Evolutionary conservation across 2,797 vertebrate species (phyloP).

Genomic region (Echiichthys vipera): DNA sequence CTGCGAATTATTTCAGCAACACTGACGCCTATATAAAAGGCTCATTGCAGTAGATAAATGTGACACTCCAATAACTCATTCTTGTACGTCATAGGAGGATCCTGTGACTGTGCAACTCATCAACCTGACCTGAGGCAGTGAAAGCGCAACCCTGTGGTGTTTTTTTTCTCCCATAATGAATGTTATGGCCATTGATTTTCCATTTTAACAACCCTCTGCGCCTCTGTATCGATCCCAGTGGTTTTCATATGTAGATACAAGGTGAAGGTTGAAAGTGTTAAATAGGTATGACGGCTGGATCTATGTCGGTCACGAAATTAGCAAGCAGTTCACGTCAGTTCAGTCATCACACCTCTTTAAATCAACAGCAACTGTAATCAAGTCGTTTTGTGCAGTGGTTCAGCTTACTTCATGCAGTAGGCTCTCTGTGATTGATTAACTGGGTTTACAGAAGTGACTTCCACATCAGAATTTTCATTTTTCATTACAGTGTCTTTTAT

Average conservation of each 20-base stretch:
- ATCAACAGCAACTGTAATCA: slow-evolving; percentile 68
- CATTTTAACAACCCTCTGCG: slow-evolving; percentile 42
- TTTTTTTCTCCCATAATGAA: slow-evolving; percentile 64
- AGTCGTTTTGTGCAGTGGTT: slow-evolving; percentile 55
- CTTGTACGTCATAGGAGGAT: slow-evolving; percentile 13
- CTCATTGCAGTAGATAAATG: slow-evolving; percentile 50
- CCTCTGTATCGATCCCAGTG: slow-evolving; percentile 60
- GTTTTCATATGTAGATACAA: slow-evolving; percentile 68
- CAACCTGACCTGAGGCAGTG: slow-evolving; percentile 39
- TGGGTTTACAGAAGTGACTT: slow-evolving; percentile 64
- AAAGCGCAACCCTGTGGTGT: slow-evolving; percentile 37
- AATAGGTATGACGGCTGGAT: slow-evolving; percentile 29
- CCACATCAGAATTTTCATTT: slow-evolving; percentile 72
- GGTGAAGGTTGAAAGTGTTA: slow-evolving; percentile 49
- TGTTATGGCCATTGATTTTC: slow-evolving; percentile 72
- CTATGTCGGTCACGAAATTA: slow-evolving; percentile 32
- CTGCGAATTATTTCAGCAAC: slow-evolving; percentile 44
- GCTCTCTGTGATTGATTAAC: slow-evolving; percentile 73
- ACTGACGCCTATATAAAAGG: slow-evolving; percentile 37
- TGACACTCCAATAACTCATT: slow-evolving; percentile 39
- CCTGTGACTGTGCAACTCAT: slow-evolving; percentile 30
- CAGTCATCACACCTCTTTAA: slow-evolving; percentile 49
- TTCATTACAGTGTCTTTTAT: slow-evolving; percentile 65
- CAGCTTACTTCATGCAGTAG: slow-evolving; percentile 48
- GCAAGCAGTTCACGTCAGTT: slow-evolving; percentile 45